Evolutionary conservation across 2,888 invertebrate genomes (phyloP), one percentile per base, ranked within the genome.

Genomic region (Mythimna albipuncta): DNA sequence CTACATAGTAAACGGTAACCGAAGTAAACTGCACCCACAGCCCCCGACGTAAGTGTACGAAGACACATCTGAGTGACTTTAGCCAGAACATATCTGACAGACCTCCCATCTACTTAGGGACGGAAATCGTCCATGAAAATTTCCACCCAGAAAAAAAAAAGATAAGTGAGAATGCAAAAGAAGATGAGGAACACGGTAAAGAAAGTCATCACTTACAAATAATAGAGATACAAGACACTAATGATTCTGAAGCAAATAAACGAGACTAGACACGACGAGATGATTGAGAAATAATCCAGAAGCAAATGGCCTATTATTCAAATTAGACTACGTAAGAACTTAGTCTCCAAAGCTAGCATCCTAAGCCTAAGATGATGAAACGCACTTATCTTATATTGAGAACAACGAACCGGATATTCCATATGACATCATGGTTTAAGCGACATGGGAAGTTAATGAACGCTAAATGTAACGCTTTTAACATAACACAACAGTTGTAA

Each of bases 371-470:
- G 10, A 52, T 44, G 16, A 57, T 69, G 55, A 26, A 66, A 73
- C 5, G 10, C 21, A 35, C 35, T 55, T 41, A 50, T 32, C 11
- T 47, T 59, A 9, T 50, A 52, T 61, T 57, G 32, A 2, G 50
- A 54, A 47, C 58, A 32, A 57, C 10, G 32, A 11, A 63, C 57
- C 16, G 50, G 61, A 64, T 65, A 32, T 26, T 57, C 47, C 32
- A n/a, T 13, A 87, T 89, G 89, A 89, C 89, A 84, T 89, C 89
- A 90, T 71, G 62, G 54, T 77, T 75, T 77, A 69, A 86, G 81
- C 85, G 85, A 86, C 85, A 82, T 83, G 72, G 77, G 13, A 79
- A 87, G 86, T 85, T 90, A 90, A 90, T 84, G 85, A 87, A 88
- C 87, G 88, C 81, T 88, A 89, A 90, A 84, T 85, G 82, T 85